Percentiles rank a stretch among this genome's conserved stretches.
These are phyloP conservation scores for Formica exsecta DNA, from an alignment of 1,140 invertebrate species.

Conservation along the genomic window DNA sequence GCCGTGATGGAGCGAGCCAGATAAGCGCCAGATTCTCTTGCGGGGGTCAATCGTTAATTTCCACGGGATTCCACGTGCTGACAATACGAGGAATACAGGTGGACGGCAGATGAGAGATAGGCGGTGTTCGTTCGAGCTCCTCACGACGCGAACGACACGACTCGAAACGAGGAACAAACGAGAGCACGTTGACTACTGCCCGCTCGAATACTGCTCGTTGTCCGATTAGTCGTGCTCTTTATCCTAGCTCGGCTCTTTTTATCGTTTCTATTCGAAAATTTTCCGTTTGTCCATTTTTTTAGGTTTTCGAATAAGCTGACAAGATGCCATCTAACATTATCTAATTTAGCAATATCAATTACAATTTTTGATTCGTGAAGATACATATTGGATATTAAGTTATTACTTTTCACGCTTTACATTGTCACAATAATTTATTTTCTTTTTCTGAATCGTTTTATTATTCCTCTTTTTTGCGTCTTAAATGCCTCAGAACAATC, in stretches of 20 bases:
- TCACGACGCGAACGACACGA: slow-evolving; percentile 80
- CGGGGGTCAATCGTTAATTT: slow-evolving; percentile 83
- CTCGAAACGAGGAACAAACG: slow-evolving; percentile 85
- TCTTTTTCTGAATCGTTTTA: neutral
- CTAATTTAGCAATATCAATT: neutral
- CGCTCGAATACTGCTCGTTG: slow-evolving; percentile 13
- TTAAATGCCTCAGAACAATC: slow-evolving; percentile 22
- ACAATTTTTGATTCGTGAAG: neutral
- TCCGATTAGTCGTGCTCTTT: slow-evolving; percentile 21
- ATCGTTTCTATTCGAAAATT: neutral
- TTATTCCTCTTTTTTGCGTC: neutral
- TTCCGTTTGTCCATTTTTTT: neutral
- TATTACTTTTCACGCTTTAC: neutral
- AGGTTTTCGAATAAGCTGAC: neutral
- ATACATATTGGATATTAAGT: too few species aligned
- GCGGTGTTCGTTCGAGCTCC: slow-evolving; percentile 73
- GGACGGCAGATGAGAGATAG: slow-evolving; percentile 84
- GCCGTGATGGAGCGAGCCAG: slow-evolving; percentile 69
- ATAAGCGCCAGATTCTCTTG: slow-evolving; percentile 69
- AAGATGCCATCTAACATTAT: neutral
- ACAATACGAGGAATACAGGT: slow-evolving; percentile 85
- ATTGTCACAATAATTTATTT: neutral
- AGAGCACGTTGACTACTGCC: slow-evolving; percentile 81
- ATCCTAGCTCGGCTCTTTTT: slow-evolving; percentile 2
- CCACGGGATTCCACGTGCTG: slow-evolving; percentile 80